Evolutionary conservation across 2,113 vertebrate genomes (phyloP).

Genomic region (Oxyura jamaicensis): DNA sequence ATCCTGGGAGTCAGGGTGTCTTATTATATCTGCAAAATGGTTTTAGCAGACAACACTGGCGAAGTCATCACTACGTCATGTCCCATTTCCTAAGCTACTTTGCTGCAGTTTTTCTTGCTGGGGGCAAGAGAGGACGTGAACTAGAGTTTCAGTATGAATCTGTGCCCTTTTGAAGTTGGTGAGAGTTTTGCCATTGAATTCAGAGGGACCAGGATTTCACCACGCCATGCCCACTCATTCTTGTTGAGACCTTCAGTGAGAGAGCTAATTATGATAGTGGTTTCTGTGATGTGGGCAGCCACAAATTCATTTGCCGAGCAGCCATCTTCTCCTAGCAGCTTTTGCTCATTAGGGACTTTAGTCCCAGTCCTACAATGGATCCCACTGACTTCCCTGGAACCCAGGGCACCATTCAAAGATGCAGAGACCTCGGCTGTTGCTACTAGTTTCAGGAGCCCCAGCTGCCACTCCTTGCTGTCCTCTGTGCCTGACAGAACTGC

Average conservation of each 20-base stretch:
- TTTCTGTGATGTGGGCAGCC: slow-evolving; percentile 51
- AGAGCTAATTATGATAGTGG: slow-evolving; percentile 30
- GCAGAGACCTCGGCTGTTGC: not conserved
- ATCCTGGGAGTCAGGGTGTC: not conserved
- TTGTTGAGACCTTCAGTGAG: slow-evolving; percentile 5
- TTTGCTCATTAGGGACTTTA: not conserved
- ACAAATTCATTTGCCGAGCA: slow-evolving; percentile 35
- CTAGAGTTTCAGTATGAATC: slow-evolving; percentile 7
- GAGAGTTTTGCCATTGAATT: slow-evolving; percentile 28
- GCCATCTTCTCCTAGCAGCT: slow-evolving; percentile 32
- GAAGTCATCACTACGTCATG: not conserved
- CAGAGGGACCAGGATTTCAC: slow-evolving; percentile 26
- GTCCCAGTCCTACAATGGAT: not conserved
- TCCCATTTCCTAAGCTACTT: not conserved
- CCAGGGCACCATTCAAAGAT: not conserved
- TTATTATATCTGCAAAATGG: not conserved
- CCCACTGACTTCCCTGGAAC: not conserved
- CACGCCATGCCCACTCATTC: not conserved
- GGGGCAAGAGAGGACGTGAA: not conserved
- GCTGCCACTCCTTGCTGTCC: not conserved
- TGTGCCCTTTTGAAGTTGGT: slow-evolving; percentile 19
- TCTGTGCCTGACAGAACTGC: not conserved
- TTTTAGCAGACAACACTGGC: not conserved
- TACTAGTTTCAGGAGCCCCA: not conserved
- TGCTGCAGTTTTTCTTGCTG: not conserved